A percentile compares a stretch with the other conserved stretches of the same genome.
Conservation (phyloP, 2,888 invertebrate species). For the Tupiocoris notatus region DNA sequence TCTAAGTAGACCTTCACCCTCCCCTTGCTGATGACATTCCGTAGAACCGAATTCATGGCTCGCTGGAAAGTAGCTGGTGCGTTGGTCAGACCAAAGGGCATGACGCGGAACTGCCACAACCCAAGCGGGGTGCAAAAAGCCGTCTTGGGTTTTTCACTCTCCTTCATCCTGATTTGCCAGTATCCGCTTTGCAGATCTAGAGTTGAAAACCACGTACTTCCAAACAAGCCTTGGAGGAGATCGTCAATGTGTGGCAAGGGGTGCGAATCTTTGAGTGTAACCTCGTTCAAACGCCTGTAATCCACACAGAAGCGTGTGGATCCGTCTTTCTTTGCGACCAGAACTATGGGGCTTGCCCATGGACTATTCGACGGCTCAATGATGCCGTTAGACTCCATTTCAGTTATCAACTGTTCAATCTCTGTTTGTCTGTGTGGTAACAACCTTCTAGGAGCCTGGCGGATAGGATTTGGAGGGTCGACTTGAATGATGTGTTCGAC, state of each 20-base stretch:
- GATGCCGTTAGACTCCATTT: slow-evolving; percentile 48
- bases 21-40: background rate
- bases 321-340: slow-evolving; percentile 50
- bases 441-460: background rate
- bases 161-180: slow-evolving; percentile 1
- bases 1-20: slow-evolving; percentile 12
- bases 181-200: no score
- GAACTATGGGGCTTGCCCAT: slow-evolving; percentile 52
- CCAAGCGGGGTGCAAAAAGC: slow-evolving; percentile 15
- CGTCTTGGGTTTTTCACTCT: slow-evolving; percentile 6
- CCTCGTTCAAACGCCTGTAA: slow-evolving; percentile 52
- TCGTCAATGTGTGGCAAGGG: background rate
- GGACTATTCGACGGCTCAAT: slow-evolving; percentile 51
- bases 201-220: background rate
- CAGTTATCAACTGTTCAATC: background rate
- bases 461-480: background rate
- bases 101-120: background rate
- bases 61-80: slow-evolving; percentile 1
- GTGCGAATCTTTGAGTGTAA: background rate
- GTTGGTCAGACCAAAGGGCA: slow-evolving; percentile 1
- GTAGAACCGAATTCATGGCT: background rate
- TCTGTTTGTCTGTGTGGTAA: background rate
- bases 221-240: background rate
- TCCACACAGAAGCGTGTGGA: slow-evolving; percentile 53
- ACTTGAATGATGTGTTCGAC: background rate